Evolutionary conservation across 2,888 invertebrate species (phyloP).

Genomic region (Brachypalpus laphriformis): DNA sequence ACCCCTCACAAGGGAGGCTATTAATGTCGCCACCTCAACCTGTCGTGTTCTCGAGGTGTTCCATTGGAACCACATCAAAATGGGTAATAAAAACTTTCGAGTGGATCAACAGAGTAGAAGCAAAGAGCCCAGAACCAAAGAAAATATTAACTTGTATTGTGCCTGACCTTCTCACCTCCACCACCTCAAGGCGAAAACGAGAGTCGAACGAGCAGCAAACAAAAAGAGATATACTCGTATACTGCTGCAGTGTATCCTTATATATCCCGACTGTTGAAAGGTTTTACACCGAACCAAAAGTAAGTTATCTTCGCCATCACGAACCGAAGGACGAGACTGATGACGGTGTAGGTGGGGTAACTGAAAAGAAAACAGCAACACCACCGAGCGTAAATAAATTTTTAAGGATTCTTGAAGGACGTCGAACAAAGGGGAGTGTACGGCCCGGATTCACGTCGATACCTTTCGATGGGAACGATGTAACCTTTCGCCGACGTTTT

Average conservation of each 20-base stretch:
- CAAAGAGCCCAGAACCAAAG: slow-evolving; percentile 59
- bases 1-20: not conserved
- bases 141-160: slow-evolving; percentile 72
- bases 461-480: slow-evolving; percentile 50
- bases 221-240: slow-evolving; percentile 5
- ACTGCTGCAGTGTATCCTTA: slow-evolving; percentile 11
- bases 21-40: slow-evolving; percentile 48
- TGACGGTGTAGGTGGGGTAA: slow-evolving; percentile 12
- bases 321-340: slow-evolving; percentile 32
- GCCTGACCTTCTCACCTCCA: slow-evolving; percentile 51
- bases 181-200: slow-evolving; percentile 10
- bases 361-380: slow-evolving; percentile 38
- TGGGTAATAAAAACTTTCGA: slow-evolving; percentile 49
- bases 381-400: slow-evolving; percentile 50
- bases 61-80: slow-evolving; percentile 61
- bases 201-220: not conserved
- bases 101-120: slow-evolving; percentile 55
- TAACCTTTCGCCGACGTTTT: slow-evolving; percentile 52
- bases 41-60: slow-evolving; percentile 52
- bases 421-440: not conserved
- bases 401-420: slow-evolving; percentile 53
- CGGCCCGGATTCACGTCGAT: slow-evolving; percentile 45
- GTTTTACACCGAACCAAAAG: slow-evolving; percentile 59
- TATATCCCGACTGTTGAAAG: slow-evolving; percentile 60
- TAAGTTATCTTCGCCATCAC: slow-evolving; percentile 63